Base-by-base conservation (phyloP, 2,113 vertebrate species). In the Vicugna pacos region DNA sequence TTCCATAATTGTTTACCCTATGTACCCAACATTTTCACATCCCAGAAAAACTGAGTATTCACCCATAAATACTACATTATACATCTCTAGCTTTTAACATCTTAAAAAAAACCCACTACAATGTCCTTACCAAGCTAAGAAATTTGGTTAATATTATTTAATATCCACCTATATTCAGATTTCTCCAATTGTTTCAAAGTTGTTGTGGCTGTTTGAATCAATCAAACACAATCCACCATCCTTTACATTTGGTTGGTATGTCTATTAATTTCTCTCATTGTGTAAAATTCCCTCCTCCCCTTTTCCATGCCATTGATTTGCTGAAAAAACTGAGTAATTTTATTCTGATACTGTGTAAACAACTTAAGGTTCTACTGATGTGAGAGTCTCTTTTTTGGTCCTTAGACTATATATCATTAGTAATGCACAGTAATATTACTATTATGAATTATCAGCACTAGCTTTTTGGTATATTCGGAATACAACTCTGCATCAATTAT, bases 251-350 rank as follows among this genome's bases (percentile, higher is more conserved):
- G 30, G 32, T 62, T 94, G 22, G 8, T 65, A 69, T 58, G 50
- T 85, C 26, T 89, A 50, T 65, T 73, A 73, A 60, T 56, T 64
- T 70, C 38, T 77, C 77, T 83, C 22, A 76, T 15, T 89, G 17
- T 82, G 11, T 76, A 89, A 82, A 72, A 6, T 50, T 52, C 28
- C 32, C 14, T 79, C 28, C 22, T 62, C 32, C 16, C 12, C 22
- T 70, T 93, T 86, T 65, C 32, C 32, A 93, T 77, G 28, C 26
- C 30, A 93, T 64, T n/a, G 22, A 73, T 81, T 91, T 83, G 24
- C 64, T 89, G n/a, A 26, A 73, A 35, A 84, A 92, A 73, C 6
- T 80, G 16, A 24, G 38, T 85, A 89, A 87, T 79, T 88, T 97
- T 67, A 83, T 30, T 15, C 11, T 89, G 2, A 75, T 19, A 77